A percentile compares a stretch with the other conserved stretches of the same genome.
Evolutionary conservation across 2,797 vertebrate genomes (phyloP).

Genomic region (Sebastes nivosus): DNA sequence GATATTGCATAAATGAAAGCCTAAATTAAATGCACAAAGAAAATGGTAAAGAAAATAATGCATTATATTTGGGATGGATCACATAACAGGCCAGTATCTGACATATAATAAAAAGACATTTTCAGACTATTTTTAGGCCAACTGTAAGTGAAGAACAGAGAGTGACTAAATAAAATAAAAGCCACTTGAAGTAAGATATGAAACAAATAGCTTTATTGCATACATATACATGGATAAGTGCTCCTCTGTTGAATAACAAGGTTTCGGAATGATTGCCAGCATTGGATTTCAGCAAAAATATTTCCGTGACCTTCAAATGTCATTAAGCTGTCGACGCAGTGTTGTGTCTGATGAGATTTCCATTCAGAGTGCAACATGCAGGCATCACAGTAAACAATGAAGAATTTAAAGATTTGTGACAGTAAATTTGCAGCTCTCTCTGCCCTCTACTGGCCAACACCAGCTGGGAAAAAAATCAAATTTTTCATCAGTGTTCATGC

Average conservation of each 20-base stretch:
- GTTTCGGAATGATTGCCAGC: constrained; percentile 1
- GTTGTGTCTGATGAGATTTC: constrained; percentile 18
- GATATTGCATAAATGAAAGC: neutral
- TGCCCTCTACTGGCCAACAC: constrained; percentile 71
- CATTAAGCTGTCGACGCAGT: constrained; percentile 21
- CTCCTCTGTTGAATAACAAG: constrained; percentile 6
- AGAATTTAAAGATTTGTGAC: neutral
- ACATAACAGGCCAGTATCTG: neutral
- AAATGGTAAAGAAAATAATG: neutral
- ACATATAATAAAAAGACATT: neutral
- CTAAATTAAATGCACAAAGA: neutral
- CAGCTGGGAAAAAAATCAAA: neutral
- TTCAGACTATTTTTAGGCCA: neutral
- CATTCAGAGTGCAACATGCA: neutral
- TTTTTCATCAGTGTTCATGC: neutral
- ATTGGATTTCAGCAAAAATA: neutral
- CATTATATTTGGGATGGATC: neutral
- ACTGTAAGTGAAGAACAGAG: neutral
- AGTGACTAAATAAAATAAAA: constrained; percentile 24
- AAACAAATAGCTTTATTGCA: constrained; percentile 13
- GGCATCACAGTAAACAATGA: constrained; percentile 6
- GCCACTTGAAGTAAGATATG: neutral
- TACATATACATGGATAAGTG: neutral
- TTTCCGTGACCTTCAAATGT: constrained; percentile 46
- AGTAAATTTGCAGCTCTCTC: constrained; percentile 38